Conservation (phyloP, 2,797 vertebrate genomes). For the Leptoclinus maculatus region DNA sequence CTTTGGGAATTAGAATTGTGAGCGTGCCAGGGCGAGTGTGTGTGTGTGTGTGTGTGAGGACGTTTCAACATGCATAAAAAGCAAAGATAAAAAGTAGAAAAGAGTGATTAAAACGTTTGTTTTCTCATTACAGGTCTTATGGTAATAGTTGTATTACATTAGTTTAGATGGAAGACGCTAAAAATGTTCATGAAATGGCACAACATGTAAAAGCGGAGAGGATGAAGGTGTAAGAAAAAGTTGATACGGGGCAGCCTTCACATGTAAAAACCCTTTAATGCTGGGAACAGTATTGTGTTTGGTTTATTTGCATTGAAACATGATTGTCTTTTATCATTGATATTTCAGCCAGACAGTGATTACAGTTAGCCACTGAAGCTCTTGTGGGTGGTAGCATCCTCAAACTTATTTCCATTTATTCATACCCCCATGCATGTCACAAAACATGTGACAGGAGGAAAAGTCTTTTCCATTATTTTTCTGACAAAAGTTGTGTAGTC, state of each 20-base stretch:
- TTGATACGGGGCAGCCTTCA: neutral
- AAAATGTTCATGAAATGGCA: neutral
- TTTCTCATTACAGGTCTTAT: neutral
- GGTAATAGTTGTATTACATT: neutral
- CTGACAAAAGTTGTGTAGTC: neutral
- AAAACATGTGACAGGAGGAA: neutral
- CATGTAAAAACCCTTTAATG: neutral
- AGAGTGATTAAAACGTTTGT: neutral
- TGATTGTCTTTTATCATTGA: neutral
- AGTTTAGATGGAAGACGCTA: neutral
- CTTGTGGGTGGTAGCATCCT: constrained; percentile 2
- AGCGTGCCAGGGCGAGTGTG: neutral
- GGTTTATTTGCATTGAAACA: constrained; percentile 7
- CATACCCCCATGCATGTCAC: neutral
- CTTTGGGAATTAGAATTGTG: constrained; percentile 32
- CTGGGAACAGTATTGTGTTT: neutral
- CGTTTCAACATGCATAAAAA: neutral
- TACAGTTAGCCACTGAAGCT: neutral
- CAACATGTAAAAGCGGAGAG: neutral
- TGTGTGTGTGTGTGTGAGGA: neutral
- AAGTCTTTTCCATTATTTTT: neutral
- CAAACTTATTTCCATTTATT: constrained; percentile 11
- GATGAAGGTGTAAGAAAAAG: neutral
- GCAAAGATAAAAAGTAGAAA: neutral
- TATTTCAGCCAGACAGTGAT: constrained; percentile 4